Base-by-base conservation (phyloP, 2,113 vertebrate species). In the Sinocyclocheilus maitianheensis region DNA sequence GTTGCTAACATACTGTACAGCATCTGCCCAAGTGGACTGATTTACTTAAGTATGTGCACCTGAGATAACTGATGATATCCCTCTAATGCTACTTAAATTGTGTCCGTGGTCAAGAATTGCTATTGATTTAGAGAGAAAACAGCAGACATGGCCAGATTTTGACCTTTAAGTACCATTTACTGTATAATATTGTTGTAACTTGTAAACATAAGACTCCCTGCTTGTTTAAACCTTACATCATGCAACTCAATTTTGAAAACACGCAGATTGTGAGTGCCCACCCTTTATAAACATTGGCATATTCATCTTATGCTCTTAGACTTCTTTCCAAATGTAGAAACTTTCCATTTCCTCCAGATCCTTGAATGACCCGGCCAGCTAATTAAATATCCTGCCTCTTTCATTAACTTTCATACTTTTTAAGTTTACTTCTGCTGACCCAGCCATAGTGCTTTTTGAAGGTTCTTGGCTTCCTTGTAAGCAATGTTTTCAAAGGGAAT, bases 11-110 rank as follows among this genome's bases (percentile, higher is more conserved):
- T 76, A 58, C 79, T 85, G 85, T 80, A 43, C 89, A 90, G 51
- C 88, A 90, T 87, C 88, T 90, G 86, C 69, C 46, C 69, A 62
- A 65, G 53, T 30, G 87, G 71, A 86, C 26, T 81, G 30, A 48
- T 10, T 75, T 20, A 22, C 62, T 71, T 18, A 9, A 16, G 6
- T 48, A 53, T 77, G 34, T 77, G 30, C 81, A 88, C 48, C 51
- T 77, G 24, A 72, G 43, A 14, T n/a, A 82, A 77, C 4, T 48
- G 65, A 69, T 13, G 26, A 62, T 77, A n/a, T 67, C 34, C 30
- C 53, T 84, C 55, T 34, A 75, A 75, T 74, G n/a, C 77, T 30
- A 67, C 55, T 22, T 48, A 20, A 67, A 18, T 55, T 48, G 62
- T 22, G 43, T 69, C 37, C 6, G 18, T 46, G 26, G 10, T 84